These are phyloP conservation scores for Andricus quercusramuli DNA, from an alignment of 2,888 invertebrate species.

Conservation along the genomic window DNA sequence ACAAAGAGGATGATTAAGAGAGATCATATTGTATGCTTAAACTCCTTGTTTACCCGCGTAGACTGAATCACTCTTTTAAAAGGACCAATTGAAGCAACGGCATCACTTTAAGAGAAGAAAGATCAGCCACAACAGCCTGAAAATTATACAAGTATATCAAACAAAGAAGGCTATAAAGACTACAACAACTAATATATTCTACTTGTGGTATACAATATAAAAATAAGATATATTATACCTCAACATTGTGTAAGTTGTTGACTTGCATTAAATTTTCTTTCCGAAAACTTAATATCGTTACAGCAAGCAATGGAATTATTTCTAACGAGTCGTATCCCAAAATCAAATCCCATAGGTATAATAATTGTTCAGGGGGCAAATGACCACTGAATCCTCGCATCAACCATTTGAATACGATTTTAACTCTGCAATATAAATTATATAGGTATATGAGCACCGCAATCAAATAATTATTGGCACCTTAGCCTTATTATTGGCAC, in stretches of 20 bases:
- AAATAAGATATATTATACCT: conserved; percentile 76
- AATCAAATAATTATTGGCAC: too few species aligned
- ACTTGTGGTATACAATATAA: neutral
- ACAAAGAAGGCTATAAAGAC: too few species aligned
- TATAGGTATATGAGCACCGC: too few species aligned
- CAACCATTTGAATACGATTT: conserved; percentile 97
- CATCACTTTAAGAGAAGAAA: conserved; percentile 92
- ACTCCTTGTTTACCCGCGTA: neutral
- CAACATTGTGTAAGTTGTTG: conserved; percentile 88
- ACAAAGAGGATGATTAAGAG: neutral
- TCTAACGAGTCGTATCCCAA: conserved; percentile 96
- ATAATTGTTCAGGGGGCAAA: conserved; percentile 93
- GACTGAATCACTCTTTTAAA: conserved; percentile 81
- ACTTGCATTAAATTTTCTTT: conserved; percentile 91
- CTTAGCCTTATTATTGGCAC: too few species aligned
- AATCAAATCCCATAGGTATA: conserved; percentile 95
- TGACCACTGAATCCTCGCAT: conserved; percentile 98
- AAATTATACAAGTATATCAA: conserved; percentile 53
- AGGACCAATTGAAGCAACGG: conserved; percentile 90
- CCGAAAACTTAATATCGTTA: conserved; percentile 91
- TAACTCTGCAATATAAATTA: conserved; percentile 82
- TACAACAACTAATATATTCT: too few species aligned
- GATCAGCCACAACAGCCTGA: conserved; percentile 89
- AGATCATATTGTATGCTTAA: neutral
- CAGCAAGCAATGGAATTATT: conserved; percentile 91